Base-by-base conservation (phyloP, 2,888 invertebrate genomes). In the Glaucopsyche alexis region DNA sequence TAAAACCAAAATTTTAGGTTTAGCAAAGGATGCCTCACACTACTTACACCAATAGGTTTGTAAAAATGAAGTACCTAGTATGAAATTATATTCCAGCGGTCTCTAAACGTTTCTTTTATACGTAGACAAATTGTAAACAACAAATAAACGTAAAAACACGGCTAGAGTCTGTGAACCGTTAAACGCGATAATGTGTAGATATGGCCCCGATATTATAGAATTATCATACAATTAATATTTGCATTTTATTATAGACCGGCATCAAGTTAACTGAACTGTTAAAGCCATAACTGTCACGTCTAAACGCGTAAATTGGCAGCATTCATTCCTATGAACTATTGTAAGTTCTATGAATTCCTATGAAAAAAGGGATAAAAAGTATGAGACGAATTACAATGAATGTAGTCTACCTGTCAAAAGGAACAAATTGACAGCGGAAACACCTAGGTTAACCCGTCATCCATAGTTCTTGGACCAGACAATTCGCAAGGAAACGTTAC, bases 161-260 rank as follows among this genome's bases (percentile, higher is more conserved):
- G 1, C 9, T 55, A 13, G 5, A 69, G 7, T 8, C 7, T 8
- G 4, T 47, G 69, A 69, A 69, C 69, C 69, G 47, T 69, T 45
- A 49, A 69, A 69, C 16, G 69, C 47, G 69, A 49, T 65, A 38
- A 65, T 47, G 19, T 7, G 49, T 29, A 47, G 45, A 67, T 19
- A 19, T 14, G 47, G 29, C 3, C 14, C 13, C 49, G 69, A 38
- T 69, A 69, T 49, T 29, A 69, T 14, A 14, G 47, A 14, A 69
- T 69, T 69, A 69, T 69, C 49, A 69, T 69, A 69, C 47, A 69
- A 69, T 69, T 69, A 38, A 47, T 47, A 69, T 69, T 69, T 49
- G 69, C 69, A 69, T 69, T 47, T 69, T 47, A 47, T 69, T 67
- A 69, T 49, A 47, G 45, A 8, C 69, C 19, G 49, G 47, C 69